These are phyloP conservation scores for Valencia hispanica DNA, from an alignment of 2,797 vertebrate genomes.

Conservation along the genomic window DNA sequence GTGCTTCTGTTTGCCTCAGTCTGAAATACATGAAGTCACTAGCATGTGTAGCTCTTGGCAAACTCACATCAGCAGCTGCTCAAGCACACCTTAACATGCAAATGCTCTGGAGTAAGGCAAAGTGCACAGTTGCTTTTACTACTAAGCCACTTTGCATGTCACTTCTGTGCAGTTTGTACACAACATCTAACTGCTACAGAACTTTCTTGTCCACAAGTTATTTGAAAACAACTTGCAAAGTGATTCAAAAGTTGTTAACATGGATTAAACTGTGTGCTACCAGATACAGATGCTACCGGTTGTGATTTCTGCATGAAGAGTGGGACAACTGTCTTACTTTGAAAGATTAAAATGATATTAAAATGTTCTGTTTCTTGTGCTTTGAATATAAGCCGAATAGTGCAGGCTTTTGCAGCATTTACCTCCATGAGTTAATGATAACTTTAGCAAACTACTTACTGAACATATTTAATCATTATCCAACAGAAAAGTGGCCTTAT, in stretches of 20 bases:
- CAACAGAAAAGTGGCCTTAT: background rate
- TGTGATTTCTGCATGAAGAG: constrained; percentile 45
- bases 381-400: background rate
- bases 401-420: background rate
- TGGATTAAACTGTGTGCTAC: constrained; percentile 13
- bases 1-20: constrained; percentile 8
- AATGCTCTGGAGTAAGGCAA: constrained; percentile 48
- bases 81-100: constrained; percentile 28
- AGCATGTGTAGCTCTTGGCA: constrained; percentile 1
- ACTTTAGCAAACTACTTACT: background rate
- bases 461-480: background rate
- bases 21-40: constrained; percentile 11
- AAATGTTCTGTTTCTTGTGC: background rate
- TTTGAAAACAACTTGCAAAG: constrained; percentile 6
- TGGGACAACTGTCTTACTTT: constrained; percentile 26
- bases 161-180: constrained; percentile 10
- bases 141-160: background rate
- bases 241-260: constrained; percentile 28
- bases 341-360: background rate
- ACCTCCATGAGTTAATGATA: background rate
- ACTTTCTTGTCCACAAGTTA: background rate
- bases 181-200: constrained; percentile 8
- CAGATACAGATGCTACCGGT: constrained; percentile 67
- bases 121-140: constrained; percentile 26
- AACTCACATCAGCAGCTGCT: constrained; percentile 13